Evolutionary conservation across 2,113 vertebrate genomes (phyloP).

Genomic region (Physeter macrocephalus): DNA sequence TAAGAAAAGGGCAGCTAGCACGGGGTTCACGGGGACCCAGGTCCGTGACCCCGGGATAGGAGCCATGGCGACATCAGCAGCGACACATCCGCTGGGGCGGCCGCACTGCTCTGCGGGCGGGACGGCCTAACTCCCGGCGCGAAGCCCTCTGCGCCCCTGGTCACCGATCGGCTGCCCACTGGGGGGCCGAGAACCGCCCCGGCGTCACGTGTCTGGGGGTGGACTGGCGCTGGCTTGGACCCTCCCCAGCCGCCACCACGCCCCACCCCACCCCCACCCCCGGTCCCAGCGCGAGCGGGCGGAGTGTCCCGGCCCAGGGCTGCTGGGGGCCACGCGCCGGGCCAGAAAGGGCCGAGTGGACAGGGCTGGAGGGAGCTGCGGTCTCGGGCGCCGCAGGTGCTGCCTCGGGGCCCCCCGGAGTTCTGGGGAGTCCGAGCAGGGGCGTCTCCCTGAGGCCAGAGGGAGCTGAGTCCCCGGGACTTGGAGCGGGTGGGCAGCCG

Average conservation of each 20-base stretch:
- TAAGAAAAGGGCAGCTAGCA: not conserved
- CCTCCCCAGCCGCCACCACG: not conserved
- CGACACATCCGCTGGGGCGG: not conserved
- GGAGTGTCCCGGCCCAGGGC: rapidly evolving
- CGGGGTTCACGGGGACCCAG: not conserved
- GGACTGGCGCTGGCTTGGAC: not conserved
- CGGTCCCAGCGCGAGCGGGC: rapidly evolving
- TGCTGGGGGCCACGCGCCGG: not conserved
- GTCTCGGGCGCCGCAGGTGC: no score
- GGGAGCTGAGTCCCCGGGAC: no score
- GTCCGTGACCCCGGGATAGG: not conserved
- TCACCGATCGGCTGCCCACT: not conserved
- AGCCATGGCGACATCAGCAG: not conserved
- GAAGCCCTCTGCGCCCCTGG: not conserved
- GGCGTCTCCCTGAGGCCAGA: not conserved
- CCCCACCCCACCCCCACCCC: not conserved
- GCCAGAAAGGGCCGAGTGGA: no score
- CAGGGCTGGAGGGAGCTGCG: not conserved
- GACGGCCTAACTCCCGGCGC: not conserved
- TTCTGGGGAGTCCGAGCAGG: not conserved
- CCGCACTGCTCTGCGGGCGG: rapidly evolving
- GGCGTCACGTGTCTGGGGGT: not conserved
- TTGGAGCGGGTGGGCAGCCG: not conserved
- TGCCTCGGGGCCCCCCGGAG: no score
- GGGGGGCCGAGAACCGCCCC: not conserved